Evolutionary conservation across 2,888 invertebrate genomes (phyloP).

Genomic region (Lasioglossum morio): DNA sequence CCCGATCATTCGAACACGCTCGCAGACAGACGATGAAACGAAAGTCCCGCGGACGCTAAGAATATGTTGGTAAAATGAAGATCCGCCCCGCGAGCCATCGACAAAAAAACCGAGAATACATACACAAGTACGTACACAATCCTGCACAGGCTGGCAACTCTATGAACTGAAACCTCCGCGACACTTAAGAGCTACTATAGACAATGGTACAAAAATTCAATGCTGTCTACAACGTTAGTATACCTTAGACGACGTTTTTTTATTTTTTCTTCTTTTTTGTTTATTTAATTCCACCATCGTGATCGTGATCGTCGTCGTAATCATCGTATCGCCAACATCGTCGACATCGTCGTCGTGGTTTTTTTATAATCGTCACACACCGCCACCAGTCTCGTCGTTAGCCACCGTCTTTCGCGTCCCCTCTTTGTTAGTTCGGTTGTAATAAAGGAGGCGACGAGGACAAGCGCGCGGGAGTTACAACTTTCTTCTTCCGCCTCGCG

Average conservation of each 20-base stretch:
- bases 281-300: slow-evolving; percentile 51
- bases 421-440: slow-evolving; percentile 39
- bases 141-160: slow-evolving; percentile 56
- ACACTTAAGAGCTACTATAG: slow-evolving; percentile 82
- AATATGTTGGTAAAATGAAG: not conserved
- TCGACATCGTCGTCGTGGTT: slow-evolving; percentile 7
- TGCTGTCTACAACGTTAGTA: slow-evolving; percentile 80
- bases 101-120: slow-evolving; percentile 53
- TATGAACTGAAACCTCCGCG: slow-evolving; percentile 66
- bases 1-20: not conserved
- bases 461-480: slow-evolving; percentile 51
- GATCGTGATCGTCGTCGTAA: slow-evolving; percentile 7
- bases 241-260: slow-evolving; percentile 79
- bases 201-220: slow-evolving; percentile 84
- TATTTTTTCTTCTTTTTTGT: too few species aligned
- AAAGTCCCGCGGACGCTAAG: not conserved
- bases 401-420: slow-evolving; percentile 27
- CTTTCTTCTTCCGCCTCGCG: slow-evolving; percentile 69
- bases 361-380: slow-evolving; percentile 10
- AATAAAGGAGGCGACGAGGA: slow-evolving; percentile 68
- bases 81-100: slow-evolving; percentile 58
- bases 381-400: slow-evolving; percentile 7
- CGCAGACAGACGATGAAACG: not conserved
- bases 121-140: slow-evolving; percentile 46
- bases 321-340: slow-evolving; percentile 8